These are phyloP conservation scores for Miichthys miiuy DNA, from an alignment of 2,797 vertebrate genomes.

Conservation along the genomic window DNA sequence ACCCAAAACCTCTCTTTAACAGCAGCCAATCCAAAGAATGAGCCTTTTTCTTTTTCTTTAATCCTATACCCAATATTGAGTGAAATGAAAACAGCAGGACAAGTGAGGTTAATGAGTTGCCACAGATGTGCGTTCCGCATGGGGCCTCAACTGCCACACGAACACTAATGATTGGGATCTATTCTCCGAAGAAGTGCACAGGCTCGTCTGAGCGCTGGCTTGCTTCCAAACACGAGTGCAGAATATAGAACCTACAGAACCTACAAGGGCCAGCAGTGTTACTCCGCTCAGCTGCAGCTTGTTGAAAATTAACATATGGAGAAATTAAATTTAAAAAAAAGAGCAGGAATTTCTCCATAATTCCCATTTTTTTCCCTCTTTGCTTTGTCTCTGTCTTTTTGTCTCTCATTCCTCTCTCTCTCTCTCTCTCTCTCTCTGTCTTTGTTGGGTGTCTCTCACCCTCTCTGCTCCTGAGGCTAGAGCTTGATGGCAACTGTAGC, in stretches of 20 bases:
- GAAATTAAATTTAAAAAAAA: conserved; percentile 42
- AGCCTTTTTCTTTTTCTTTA: conserved; percentile 5
- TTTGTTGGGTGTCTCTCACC: conserved; percentile 59
- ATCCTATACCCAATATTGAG: conserved; percentile 33
- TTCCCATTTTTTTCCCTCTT: conserved; percentile 1
- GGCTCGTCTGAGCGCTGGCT: conserved; percentile 37
- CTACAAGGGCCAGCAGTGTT: conserved; percentile 41
- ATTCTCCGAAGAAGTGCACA: conserved; percentile 36
- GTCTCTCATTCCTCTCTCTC: conserved; percentile 38
- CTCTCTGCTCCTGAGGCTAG: conserved; percentile 72
- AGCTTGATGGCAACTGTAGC: conserved; percentile 80
- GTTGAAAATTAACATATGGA: conserved; percentile 38
- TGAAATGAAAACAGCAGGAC: conserved; percentile 60
- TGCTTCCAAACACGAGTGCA: conserved; percentile 24
- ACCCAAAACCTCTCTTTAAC: conserved; percentile 8
- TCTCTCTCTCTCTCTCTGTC: conserved; percentile 42
- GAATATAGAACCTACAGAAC: conserved; percentile 34
- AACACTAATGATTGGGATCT: conserved; percentile 58
- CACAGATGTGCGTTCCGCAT: conserved; percentile 65
- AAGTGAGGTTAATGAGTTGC: conserved; percentile 64
- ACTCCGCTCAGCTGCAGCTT: conserved; percentile 44
- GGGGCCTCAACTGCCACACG: conserved; percentile 52
- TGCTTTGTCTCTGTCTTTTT: conserved; percentile 32
- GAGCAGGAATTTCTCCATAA: conserved; percentile 4
- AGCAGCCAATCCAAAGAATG: conserved; percentile 11